Evolutionary conservation across 2,113 vertebrate genomes (phyloP).

Genomic region (Dinomys branickii): DNA sequence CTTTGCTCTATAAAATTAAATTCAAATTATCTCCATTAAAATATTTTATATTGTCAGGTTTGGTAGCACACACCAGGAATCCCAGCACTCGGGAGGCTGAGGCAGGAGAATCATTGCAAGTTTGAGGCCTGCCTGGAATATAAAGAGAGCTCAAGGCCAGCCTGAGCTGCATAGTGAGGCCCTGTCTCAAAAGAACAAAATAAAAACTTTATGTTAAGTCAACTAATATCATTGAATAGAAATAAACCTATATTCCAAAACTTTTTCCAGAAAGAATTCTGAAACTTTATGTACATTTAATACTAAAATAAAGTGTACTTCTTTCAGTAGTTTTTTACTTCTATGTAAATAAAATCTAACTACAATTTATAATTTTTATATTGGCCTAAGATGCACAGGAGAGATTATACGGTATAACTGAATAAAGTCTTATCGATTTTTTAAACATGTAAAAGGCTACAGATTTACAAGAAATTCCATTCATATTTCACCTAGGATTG

Average conservation of each 20-base stretch:
- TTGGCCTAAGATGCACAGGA: slow-evolving; percentile 14
- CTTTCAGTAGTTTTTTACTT: background rate
- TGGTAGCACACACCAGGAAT: no score
- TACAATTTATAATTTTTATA: slow-evolving; percentile 31
- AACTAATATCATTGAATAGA: background rate
- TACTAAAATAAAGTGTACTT: background rate
- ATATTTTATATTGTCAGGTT: background rate
- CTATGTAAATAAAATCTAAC: background rate
- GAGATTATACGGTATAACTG: background rate
- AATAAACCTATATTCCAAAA: slow-evolving; percentile 11
- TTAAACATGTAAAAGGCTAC: slow-evolving; percentile 50
- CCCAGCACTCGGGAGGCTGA: no score
- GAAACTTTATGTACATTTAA: background rate
- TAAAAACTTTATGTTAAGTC: background rate
- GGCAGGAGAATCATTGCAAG: no score
- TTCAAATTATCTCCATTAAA: background rate
- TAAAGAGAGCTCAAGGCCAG: no score
- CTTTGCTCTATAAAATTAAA: slow-evolving; percentile 67
- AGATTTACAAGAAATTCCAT: slow-evolving; percentile 43
- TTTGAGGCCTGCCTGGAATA: no score
- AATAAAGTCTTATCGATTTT: slow-evolving; percentile 73
- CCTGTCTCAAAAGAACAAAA: no score
- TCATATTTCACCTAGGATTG: slow-evolving; percentile 29
- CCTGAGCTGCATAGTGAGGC: no score
- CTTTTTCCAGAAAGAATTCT: background rate